Base-by-base conservation (phyloP, 2,113 vertebrate species). In the Kobus ellipsiprymnus region DNA sequence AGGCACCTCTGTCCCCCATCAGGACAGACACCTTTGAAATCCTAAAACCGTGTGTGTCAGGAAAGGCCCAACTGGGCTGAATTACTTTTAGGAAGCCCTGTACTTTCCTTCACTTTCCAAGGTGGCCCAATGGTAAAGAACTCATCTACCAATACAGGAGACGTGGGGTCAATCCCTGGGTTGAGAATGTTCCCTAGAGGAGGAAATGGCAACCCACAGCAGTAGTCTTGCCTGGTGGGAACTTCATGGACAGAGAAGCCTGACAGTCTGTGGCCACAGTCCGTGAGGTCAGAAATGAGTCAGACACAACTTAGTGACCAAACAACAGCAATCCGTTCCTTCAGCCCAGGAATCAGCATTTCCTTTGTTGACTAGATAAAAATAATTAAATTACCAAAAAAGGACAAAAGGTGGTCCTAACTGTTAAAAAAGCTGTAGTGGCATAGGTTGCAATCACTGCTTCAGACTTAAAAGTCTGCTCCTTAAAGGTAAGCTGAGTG, bases 381-480 rank as follows among this genome's bases (percentile, higher is more conserved):
- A 59, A 84, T 55, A 52, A 48, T 52, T 19, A 50, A n/a, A 57
- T 88, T 36, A 7, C 21, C 21, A 15, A 5, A 50, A 87, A 71
- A 27, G 57, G 12, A 33, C 50, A 46, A 44, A 87, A n/a, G 54
- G 81, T 74, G 30, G 55, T 36, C 19, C 11, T 78, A 40, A 33
- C 27, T 55, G 55, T 86, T 46, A 54, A 59, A 62, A 48, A 84
- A 54, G 54, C 87, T 92, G 89, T 80, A 55, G 83, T 85, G 81
- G 29, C 44, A n/a, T 25, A 87, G 78, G 48, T 96, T 44, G 64
- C 85, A 95, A 97, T 97, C 89, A 90, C 96, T 93, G 92, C 59
- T 94, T 94, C 87, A 90, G 92, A 90, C 93, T 98, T 82, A 82
- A 96, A 71, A 97, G 94, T 77, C 44, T 91, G 27, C 97, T 62